Conservation (phyloP, 2,113 vertebrate genomes). For the Mustela lutreola region DNA sequence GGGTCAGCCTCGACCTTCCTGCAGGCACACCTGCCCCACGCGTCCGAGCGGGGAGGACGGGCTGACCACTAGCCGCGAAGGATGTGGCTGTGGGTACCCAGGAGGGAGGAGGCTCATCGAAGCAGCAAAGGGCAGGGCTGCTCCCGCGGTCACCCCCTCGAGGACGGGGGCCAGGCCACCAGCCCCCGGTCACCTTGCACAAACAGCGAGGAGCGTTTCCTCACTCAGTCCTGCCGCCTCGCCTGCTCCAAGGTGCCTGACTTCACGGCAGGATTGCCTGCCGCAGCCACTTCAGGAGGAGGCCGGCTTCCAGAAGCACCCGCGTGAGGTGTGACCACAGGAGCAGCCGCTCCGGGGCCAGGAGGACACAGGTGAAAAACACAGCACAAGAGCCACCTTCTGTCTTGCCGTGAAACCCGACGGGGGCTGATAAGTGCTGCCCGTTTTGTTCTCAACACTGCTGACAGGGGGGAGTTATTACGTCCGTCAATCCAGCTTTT, state of each 20-base stretch:
- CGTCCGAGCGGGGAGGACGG: neutral
- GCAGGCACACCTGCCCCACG: neutral
- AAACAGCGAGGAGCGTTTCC: neutral
- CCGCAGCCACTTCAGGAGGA: constrained; percentile 5
- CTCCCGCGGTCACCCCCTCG: neutral
- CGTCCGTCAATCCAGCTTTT: neutral
- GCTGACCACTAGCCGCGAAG: accelerated
- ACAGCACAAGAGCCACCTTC: neutral
- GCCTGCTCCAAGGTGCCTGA: neutral
- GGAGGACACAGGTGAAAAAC: neutral
- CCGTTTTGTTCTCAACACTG: neutral
- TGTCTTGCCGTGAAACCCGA: accelerated
- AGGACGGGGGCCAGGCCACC: neutral
- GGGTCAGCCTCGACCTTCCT: accelerated
- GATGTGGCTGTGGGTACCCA: accelerated
- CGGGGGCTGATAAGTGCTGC: neutral
- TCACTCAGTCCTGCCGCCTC: neutral
- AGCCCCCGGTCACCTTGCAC: neutral
- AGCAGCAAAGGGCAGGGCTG: accelerated
- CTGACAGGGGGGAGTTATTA: neutral
- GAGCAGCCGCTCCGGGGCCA: neutral
- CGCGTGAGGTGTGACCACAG: neutral
- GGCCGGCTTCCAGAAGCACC: neutral
- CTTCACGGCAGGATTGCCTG: neutral
- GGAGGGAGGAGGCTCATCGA: neutral